Base-by-base conservation (phyloP, 2,888 invertebrate genomes). In the Portevinia maculata region DNA sequence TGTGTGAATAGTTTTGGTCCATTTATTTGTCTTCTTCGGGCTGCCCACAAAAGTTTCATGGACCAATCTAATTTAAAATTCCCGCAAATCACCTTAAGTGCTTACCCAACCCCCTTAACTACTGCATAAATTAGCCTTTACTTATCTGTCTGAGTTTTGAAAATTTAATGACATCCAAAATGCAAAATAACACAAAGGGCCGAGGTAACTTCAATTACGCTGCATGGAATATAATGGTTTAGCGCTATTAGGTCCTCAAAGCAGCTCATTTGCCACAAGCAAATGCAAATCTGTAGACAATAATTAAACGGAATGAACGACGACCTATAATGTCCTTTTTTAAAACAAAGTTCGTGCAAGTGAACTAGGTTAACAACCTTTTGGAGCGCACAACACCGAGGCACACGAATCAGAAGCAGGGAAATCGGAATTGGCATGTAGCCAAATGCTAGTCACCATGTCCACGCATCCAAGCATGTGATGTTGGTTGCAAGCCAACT, bases 231-330 rank as follows among this genome's bases (percentile, higher is more conserved):
- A 15, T 57, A 59, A 57, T 65, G 50, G 55, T 64, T 74, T 32
- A 50, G n/a, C 46, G 39, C 48, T 50, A 8, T 24, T 9, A 6
- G 69, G 28, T 69, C 39, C 46, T 76, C 21, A 39, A n/a, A n/a
- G n/a, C 59, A 37, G 46, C 60, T 60, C 41, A 67, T 37, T 15
- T 44, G 62, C 69, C 57, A 32, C 32, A 19, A 39, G 62, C 69
- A 62, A 79, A 74, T 52, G 74, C 74, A 74, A 79, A 74, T 60
- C 44, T 53, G 28, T 60, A n/a, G n/a, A 79, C 62, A 62, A 69
- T 74, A 69, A 78, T 69, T 79, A 79, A 69, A 62, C 69, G 57
- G 21, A 79, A 69, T 69, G 69, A 79, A 62, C 57, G 74, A 74
- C 69, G 55, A 44, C 44, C 19, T 19, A 44, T 44, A 19, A 69